Evolutionary conservation across 2,888 invertebrate genomes (phyloP).

Genomic region (Seladonia tumulorum): DNA sequence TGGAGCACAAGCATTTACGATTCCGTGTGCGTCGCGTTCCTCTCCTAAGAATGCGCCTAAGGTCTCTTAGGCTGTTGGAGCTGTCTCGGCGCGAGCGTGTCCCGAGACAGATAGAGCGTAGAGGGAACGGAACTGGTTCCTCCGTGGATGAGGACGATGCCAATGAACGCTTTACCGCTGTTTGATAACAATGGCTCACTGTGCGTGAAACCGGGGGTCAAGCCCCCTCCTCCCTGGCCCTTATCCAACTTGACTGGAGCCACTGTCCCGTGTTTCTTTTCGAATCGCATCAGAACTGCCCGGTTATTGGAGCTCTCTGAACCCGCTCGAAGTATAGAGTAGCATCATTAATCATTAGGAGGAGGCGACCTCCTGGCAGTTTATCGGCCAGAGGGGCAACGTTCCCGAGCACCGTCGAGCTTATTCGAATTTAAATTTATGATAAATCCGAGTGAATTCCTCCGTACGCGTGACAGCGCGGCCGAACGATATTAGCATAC

Average conservation of each 20-base stretch:
- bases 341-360: slow-evolving; percentile 46
- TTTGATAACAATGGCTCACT: slow-evolving; percentile 73
- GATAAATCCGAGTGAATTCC: slow-evolving; percentile 57
- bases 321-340: background rate
- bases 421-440: slow-evolving; percentile 56
- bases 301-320: slow-evolving; percentile 20
- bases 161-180: slow-evolving; percentile 64
- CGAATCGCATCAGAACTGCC: slow-evolving; percentile 27
- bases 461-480: slow-evolving; percentile 48
- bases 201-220: slow-evolving; percentile 63
- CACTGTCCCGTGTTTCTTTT: slow-evolving; percentile 47
- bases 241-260: slow-evolving; percentile 47
- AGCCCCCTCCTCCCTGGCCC: background rate
- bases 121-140: slow-evolving; percentile 41
- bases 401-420: slow-evolving; percentile 23
- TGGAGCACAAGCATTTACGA: slow-evolving; percentile 71
- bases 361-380: slow-evolving; percentile 32
- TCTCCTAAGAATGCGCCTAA: slow-evolving; percentile 52
- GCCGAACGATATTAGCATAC: slow-evolving; percentile 37
- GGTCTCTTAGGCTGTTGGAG: slow-evolving; percentile 39
- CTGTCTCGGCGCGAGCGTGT: background rate
- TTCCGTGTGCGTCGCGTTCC: slow-evolving; percentile 70
- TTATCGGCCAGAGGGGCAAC: slow-evolving; percentile 41
- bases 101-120: slow-evolving; percentile 3
- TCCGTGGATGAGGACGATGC: slow-evolving; percentile 47